Evolutionary conservation across 2,113 vertebrate genomes (phyloP).

Genomic region (Rhynchomys soricoides): DNA sequence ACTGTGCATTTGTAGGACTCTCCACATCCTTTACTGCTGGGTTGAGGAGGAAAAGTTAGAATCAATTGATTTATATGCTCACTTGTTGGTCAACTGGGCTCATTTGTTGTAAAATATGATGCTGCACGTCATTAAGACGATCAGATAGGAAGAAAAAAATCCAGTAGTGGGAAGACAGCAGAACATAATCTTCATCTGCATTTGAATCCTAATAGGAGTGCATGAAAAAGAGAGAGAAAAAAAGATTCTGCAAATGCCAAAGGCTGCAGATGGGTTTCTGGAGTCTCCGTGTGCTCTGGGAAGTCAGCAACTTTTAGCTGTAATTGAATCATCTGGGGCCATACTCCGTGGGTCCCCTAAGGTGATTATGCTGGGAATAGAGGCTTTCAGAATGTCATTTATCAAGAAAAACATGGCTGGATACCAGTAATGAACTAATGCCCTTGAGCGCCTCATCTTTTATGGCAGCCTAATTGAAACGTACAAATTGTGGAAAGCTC

Average conservation of each 20-base stretch:
- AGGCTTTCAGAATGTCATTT: slow-evolving; percentile 86
- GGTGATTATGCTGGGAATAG: slow-evolving; percentile 84
- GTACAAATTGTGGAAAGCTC: slow-evolving; percentile 80
- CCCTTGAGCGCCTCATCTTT: slow-evolving; percentile 85
- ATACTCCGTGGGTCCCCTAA: slow-evolving; percentile 79
- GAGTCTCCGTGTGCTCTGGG: slow-evolving; percentile 55
- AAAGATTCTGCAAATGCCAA: not conserved
- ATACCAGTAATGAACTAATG: slow-evolving; percentile 85
- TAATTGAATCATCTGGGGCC: slow-evolving; percentile 84
- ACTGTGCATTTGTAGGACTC: not conserved
- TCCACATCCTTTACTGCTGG: not conserved
- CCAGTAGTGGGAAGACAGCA: not conserved
- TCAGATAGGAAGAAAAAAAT: not conserved
- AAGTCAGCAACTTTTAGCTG: slow-evolving; percentile 77
- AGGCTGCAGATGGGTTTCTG: slow-evolving; percentile 63
- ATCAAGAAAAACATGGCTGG: slow-evolving; percentile 86
- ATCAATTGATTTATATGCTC: not conserved
- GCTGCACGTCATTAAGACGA: not conserved
- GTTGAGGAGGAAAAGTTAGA: not conserved
- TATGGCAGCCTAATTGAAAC: slow-evolving; percentile 84
- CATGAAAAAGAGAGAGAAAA: not conserved
- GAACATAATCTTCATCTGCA: not conserved
- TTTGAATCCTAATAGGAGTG: not conserved
- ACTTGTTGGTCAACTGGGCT: not conserved
- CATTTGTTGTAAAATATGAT: not conserved